Evolutionary conservation across 2,113 vertebrate genomes (phyloP), one percentile per base, ranked within the genome.

Genomic region (Syrrhaptes paradoxus): DNA sequence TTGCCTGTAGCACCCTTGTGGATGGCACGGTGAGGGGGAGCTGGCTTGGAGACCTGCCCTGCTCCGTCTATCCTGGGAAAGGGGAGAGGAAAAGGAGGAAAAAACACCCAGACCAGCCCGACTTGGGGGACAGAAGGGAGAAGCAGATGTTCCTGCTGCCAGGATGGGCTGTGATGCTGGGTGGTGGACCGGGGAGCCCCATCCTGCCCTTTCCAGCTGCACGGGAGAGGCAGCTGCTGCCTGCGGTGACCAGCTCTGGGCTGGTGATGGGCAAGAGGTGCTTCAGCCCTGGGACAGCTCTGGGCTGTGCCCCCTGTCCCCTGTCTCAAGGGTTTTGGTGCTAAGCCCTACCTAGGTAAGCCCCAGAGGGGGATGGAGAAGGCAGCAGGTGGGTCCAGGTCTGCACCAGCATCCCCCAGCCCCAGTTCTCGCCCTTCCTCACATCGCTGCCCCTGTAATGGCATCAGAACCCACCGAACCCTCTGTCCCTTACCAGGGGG

Each of bases 21-120:
- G n/a, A 3, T 10, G 67, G 43, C 36, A n/a, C 1, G 0, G 43
- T 0, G 4, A 68, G 21, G n/a, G 28, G 21, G 22, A 74, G 41
- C 58, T 26, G 46, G 3, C 13, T 29, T 28, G 61, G 61, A 70
- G 55, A 31, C 34, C 46, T 68, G 59, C n/a, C 22, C 51, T 61
- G 11, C 43, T 25, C 21, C 4, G 1, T 19, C 68, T 13, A 16
- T 46, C 55, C 55, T 25, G 48, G 49, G 36, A 61, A 41, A 41
- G 41, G 41, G 62, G 17, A 63, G 25, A 63, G 41, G 41, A 41
- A 41, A 18, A 58, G 48, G 59, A 73, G 61, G 54, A 49, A 29
- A 22, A 49, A 55, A 21, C 1, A 1, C 31, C n/a, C 21, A 17
- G 55, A 70, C 5, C 49, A 31, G 57, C 62, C 26, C 21, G 38